Percentiles rank a stretch among this genome's conserved stretches.
These are phyloP conservation scores for Anhinga anhinga DNA, from an alignment of 2,113 vertebrate genomes.

Conservation along the genomic window DNA sequence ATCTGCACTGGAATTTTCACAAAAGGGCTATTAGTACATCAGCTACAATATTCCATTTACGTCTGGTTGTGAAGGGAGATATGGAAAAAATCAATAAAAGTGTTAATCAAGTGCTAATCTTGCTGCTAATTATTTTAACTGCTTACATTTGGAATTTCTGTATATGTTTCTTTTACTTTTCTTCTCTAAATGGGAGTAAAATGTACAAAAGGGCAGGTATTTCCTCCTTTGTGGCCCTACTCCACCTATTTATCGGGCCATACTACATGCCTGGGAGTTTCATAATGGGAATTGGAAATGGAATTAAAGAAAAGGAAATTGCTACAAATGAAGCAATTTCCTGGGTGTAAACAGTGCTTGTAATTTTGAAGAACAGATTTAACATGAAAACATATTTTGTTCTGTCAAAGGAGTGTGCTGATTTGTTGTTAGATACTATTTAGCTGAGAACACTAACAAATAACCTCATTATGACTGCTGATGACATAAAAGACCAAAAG, in stretches of 20 bases:
- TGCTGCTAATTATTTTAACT: conserved; percentile 47
- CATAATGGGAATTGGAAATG: conserved; percentile 68
- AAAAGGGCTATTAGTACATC: background rate
- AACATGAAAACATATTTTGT: conserved; percentile 21
- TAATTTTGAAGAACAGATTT: conserved; percentile 31
- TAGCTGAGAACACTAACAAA: conserved; percentile 1
- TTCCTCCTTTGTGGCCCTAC: conserved; percentile 58
- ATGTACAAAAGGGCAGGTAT: conserved; percentile 65
- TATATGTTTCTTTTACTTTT: conserved; percentile 21
- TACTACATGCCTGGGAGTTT: conserved; percentile 32
- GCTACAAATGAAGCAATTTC: conserved; percentile 67
- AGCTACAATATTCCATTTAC: background rate
- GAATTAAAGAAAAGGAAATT: conserved; percentile 65
- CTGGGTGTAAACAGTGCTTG: conserved; percentile 58
- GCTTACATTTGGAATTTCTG: conserved; percentile 37
- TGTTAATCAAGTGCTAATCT: conserved; percentile 38
- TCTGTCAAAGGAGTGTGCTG: background rate
- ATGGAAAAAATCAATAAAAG: background rate
- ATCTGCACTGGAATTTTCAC: background rate
- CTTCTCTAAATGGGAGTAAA: conserved; percentile 51
- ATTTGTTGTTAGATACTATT: background rate
- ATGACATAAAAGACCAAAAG: background rate
- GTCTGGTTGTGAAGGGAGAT: background rate
- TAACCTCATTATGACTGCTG: background rate
- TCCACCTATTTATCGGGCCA: conserved; percentile 59